A percentile compares a stretch with the other conserved stretches of the same genome.
phyloP scores from a whole-genome alignment of 2,888 invertebrate species.

The Acanthoscelides obtectus region DNA sequence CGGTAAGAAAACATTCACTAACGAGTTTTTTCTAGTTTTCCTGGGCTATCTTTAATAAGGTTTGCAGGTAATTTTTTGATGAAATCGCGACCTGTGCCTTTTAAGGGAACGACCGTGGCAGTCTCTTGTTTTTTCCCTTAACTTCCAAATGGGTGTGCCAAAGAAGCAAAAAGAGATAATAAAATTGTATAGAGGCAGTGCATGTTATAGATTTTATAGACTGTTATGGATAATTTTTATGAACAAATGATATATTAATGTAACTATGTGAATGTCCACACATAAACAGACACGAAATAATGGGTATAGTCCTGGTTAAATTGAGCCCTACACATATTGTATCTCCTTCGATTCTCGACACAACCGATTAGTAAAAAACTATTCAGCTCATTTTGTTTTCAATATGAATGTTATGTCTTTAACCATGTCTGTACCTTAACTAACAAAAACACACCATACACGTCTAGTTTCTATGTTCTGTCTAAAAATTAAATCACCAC shows the following conservation, averaged over 20 bases:
- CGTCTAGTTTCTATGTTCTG: constrained; percentile 5
- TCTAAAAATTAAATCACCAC: constrained; percentile 28
- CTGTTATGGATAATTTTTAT: constrained; percentile 41
- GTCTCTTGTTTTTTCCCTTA: constrained; percentile 32
- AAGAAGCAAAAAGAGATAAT: constrained; percentile 33
- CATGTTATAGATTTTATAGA: constrained; percentile 49
- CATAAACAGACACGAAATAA: background rate
- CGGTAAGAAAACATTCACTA: too few relatives aligned
- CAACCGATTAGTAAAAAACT: too few relatives aligned
- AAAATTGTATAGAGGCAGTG: constrained; percentile 37
- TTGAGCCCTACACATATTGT: too few relatives aligned
- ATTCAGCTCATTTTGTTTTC: too few relatives aligned
- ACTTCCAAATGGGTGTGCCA: constrained; percentile 44
- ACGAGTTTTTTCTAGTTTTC: too few relatives aligned
- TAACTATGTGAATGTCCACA: background rate
- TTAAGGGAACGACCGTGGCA: constrained; percentile 29
- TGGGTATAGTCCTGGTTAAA: background rate
- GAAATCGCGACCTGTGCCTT: constrained; percentile 35
- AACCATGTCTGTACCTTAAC: background rate
- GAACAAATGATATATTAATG: background rate
- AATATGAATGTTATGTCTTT: background rate
- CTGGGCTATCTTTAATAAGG: background rate
- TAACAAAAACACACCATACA: background rate
- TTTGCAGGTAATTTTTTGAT: background rate
- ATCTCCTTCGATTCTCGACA: too few relatives aligned